Conservation (phyloP, 1,140 invertebrate species). For the Eriosoma lanigerum region DNA sequence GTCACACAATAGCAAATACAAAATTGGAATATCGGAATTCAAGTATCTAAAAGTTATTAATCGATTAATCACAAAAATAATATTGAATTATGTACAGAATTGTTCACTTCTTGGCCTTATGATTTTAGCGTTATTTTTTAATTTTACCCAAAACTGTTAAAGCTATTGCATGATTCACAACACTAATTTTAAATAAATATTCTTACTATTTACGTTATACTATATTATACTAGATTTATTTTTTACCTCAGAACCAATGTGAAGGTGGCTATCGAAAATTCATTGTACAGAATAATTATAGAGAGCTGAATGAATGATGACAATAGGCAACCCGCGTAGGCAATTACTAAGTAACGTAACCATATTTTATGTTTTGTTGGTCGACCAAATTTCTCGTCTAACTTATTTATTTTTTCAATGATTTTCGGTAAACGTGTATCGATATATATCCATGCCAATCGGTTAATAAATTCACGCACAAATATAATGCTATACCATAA, state of each 20-base stretch:
- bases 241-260: constrained; percentile 9
- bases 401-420: too few relatives aligned
- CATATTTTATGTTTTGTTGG: neutral
- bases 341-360: constrained; percentile 1
- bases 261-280: neutral
- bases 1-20: constrained; percentile 36
- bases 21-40: constrained; percentile 10
- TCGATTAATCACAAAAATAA: too few relatives aligned
- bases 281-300: neutral
- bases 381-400: neutral
- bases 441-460: neutral
- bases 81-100: too few relatives aligned
- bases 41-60: too few relatives aligned
- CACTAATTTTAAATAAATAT: too few relatives aligned
- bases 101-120: too few relatives aligned
- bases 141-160: too few relatives aligned
- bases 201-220: too few relatives aligned
- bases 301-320: neutral
- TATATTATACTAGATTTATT: too few relatives aligned
- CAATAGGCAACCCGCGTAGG: neutral
- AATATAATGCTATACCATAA: neutral
- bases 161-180: too few relatives aligned
- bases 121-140: too few relatives aligned
- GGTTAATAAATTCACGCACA: neutral
- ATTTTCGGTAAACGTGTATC: constrained; percentile 1